Percentiles rank a stretch among this genome's conserved stretches.
Conservation (phyloP, 2,888 invertebrate genomes). For the Luperina nickerlii region DNA sequence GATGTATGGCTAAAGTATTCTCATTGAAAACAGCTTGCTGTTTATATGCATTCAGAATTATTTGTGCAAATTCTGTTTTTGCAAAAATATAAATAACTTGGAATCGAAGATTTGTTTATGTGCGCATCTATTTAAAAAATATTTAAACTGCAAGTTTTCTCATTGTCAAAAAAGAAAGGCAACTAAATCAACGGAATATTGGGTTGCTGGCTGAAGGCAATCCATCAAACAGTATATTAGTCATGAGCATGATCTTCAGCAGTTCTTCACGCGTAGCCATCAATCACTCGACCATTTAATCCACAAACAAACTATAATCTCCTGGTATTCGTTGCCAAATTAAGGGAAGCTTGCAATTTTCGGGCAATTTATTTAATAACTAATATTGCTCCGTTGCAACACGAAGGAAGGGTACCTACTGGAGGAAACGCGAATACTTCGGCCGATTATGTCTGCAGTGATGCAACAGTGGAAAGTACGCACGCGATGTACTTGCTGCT, state of each 20-base stretch:
- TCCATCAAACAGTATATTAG: background rate
- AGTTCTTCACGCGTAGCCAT: conserved; percentile 4
- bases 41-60: conserved; percentile 15
- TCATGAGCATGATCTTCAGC: background rate
- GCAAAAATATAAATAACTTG: background rate
- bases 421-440: conserved; percentile 53
- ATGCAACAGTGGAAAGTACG: conserved; percentile 67
- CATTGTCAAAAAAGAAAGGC: background rate
- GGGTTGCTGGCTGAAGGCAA: background rate
- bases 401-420: conserved; percentile 37
- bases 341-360: conserved; percentile 56
- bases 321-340: conserved; percentile 41
- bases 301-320: conserved; percentile 26
- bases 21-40: background rate
- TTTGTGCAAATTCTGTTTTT: conserved; percentile 12
- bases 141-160: background rate
- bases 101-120: background rate
- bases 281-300: conserved; percentile 10
- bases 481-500: conserved; percentile 51
- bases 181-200: background rate
- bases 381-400: conserved; percentile 36
- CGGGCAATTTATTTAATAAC: conserved; percentile 28
- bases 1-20: conserved; percentile 14
- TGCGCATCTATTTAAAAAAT: background rate
- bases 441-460: conserved; percentile 58